A percentile compares a stretch with the other conserved stretches of the same genome.
Evolutionary conservation across 30 jellyfish, hydroid and myxozoan species (phyloP).

Genomic region (Calvadosia cruxmelitensis): DNA sequence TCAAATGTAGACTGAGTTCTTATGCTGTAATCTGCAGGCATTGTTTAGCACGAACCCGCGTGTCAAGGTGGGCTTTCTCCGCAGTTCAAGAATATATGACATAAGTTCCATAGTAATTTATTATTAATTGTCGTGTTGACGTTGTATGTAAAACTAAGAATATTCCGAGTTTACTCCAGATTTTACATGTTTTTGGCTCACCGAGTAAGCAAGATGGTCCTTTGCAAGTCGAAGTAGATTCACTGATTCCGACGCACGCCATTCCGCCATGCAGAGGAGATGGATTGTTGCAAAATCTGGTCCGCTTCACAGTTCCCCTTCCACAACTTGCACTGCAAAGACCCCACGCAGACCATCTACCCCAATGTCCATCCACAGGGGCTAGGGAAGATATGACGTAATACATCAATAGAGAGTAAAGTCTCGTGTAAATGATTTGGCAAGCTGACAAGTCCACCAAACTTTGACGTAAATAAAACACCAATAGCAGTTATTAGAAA

Average conservation of each 20-base stretch:
- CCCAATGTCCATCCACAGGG: slow-evolving; percentile 73
- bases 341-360: slow-evolving; percentile 61
- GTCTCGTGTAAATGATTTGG: background rate
- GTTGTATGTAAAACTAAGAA: no score
- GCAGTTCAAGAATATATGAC: no score
- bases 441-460: no score
- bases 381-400: slow-evolving; percentile 17
- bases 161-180: no score
- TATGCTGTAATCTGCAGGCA: no score
- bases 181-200: background rate
- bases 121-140: no score
- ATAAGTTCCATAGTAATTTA: no score
- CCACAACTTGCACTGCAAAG: slow-evolving; percentile 45
- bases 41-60: no score
- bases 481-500: no score
- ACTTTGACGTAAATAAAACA: no score
- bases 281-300: slow-evolving; percentile 51
- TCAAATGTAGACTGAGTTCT: no score
- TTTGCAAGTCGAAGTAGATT: slow-evolving; percentile 18
- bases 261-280: slow-evolving; percentile 48
- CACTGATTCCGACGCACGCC: slow-evolving; percentile 26
- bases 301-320: slow-evolving; percentile 19
- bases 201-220: slow-evolving; percentile 43
- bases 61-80: no score
- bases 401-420: background rate